Evolutionary conservation across 1,140 invertebrate species (phyloP), one percentile per base, ranked within the genome.

Genomic region (Pararge aegeria): DNA sequence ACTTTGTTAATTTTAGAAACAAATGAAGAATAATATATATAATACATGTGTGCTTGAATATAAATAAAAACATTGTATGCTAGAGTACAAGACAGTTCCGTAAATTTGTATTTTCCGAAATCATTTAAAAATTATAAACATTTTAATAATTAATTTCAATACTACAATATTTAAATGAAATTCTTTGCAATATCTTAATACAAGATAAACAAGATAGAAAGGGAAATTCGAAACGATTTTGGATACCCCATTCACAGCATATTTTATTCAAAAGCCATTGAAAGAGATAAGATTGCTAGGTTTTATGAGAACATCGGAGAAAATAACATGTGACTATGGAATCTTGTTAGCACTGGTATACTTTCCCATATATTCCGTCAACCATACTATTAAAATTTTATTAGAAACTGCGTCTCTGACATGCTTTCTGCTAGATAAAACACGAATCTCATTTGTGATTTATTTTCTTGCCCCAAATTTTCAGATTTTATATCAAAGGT

Each of bases 261-360:
- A 77, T 70, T 68, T 80, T 73, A 74, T 76, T 72, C 61, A 64
- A 73, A 78, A 64, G 63, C 67, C 68, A 75, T 64, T 66, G 64
- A 66, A 64, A 50, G 18, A 78, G 77, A 77, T 82, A 78, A 73
- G 77, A 77, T 77, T 68, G 73, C 65, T 68, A 48, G 66, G 64
- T 79, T 83, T 80, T 80, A 78, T 75, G 73, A 68, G 56, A 66
- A 54, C 70, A 75, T 81, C 63, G 58, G 49, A 58, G 70, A 74
- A 77, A 81, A 78, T 75, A 80, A 80, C 73, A 79, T 72, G 71
- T 73, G 80, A 79, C 61, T 54, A 76, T 77, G 69, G 73, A 72
- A 71, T 77, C 61, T 65, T 64, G 72, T 73, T 67, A 51, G 68
- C 59, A 61, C 62, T 64, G 62, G 69, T 73, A 73, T 75, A 64